phyloP scores from a whole-genome alignment of 2,888 invertebrate species.

The Apamea anceps region DNA sequence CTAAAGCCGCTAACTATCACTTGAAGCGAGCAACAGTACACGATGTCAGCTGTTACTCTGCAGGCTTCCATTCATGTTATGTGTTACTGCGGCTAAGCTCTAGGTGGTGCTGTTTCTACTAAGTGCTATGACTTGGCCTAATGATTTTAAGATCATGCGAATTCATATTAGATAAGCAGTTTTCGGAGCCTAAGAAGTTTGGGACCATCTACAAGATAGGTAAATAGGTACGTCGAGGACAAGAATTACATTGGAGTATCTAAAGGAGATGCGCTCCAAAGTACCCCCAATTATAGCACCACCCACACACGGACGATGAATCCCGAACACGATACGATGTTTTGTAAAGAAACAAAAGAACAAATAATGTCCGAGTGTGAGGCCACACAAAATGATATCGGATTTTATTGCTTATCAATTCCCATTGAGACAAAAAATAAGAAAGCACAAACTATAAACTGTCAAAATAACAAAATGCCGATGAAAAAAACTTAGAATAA shows the following conservation, averaged over 20 bases:
- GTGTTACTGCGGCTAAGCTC: constrained; percentile 11
- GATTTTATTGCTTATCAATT: constrained; percentile 14
- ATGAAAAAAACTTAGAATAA: constrained; percentile 22
- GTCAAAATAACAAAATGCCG: constrained; percentile 19
- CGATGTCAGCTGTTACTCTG: constrained; percentile 18
- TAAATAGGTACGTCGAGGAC: not conserved
- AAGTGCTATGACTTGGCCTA: not conserved
- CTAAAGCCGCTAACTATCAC: constrained; percentile 5
- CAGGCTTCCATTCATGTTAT: not conserved
- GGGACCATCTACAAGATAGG: not conserved
- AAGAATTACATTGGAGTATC: not conserved
- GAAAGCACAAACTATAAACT: not conserved
- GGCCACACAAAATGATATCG: not conserved
- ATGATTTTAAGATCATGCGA: not conserved
- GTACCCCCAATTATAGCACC: not conserved
- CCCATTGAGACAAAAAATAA: not conserved
- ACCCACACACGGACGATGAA: not conserved
- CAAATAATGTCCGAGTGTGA: not conserved
- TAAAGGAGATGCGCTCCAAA: not conserved
- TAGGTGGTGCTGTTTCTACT: constrained; percentile 60
- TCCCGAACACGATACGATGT: too few species aligned
- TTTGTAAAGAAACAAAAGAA: constrained; percentile 1
- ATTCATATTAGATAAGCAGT: not conserved
- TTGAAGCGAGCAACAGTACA: not conserved
- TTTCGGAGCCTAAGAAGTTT: not conserved